phyloP scores from a whole-genome alignment of 1,140 invertebrate species.

The Trichonephila inaurata region DNA sequence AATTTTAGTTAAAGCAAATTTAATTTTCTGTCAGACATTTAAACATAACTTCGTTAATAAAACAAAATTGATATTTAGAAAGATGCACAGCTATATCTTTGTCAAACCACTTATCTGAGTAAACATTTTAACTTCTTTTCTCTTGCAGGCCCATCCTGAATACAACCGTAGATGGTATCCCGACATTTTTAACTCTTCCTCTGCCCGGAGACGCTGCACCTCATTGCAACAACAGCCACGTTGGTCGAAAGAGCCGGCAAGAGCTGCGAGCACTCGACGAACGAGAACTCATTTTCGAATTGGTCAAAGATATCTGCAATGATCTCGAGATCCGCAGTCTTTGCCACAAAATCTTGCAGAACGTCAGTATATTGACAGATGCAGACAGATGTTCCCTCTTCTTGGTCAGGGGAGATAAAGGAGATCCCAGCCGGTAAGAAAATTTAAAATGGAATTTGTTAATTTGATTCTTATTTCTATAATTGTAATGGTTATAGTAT shows the following conservation, averaged over 20 bases:
- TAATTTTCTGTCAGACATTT: too few species aligned
- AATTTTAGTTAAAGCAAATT: too few species aligned
- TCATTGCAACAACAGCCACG: slow-evolving; percentile 76
- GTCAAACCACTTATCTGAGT: too few species aligned
- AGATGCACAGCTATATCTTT: not conserved
- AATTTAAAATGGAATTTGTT: too few species aligned
- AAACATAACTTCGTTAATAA: too few species aligned
- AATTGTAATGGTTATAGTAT: too few species aligned
- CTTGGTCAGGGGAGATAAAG: slow-evolving; percentile 88
- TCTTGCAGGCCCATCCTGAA: slow-evolving; percentile 90
- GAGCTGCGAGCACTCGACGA: slow-evolving; percentile 94
- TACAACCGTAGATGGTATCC: slow-evolving; percentile 92
- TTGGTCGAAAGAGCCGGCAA: slow-evolving; percentile 88
- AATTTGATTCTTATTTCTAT: too few species aligned
- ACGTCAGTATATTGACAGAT: slow-evolving; percentile 94
- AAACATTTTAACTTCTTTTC: not conserved
- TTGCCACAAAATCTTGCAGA: slow-evolving; percentile 97
- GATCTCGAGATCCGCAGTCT: slow-evolving; percentile 95
- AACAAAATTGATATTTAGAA: not conserved
- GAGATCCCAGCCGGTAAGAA: slow-evolving; percentile 67
- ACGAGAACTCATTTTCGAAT: slow-evolving; percentile 96
- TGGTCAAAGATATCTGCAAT: slow-evolving; percentile 98
- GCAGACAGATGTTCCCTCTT: slow-evolving; percentile 96
- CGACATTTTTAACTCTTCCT: slow-evolving; percentile 87
- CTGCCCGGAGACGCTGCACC: slow-evolving; percentile 76